Base-by-base conservation (phyloP, 2,888 invertebrate species). In the Tillus elongatus region DNA sequence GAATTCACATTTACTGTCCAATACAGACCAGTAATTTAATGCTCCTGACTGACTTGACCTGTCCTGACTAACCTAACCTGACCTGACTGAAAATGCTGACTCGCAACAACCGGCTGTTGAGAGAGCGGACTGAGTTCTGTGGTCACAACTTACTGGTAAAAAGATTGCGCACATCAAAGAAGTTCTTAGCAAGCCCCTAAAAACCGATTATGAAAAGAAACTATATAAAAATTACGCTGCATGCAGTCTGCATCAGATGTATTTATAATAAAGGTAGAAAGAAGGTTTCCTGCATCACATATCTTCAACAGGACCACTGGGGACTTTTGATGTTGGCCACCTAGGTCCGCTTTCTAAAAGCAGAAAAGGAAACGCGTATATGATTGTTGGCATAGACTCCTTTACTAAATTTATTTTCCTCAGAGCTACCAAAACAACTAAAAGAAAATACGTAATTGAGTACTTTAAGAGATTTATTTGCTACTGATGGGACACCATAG, bases 171-270 rank as follows among this genome's bases (percentile, higher is more conserved):
- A n/a, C n/a, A n/a, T 24, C n/a, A 24, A n/a, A 24, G 24, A 24
- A 6, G n/a, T 24, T 24, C 24, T 24, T 24, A 8, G 8, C 6
- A 24, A 24, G n/a, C 24, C 24, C 24, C 24, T n/a, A 6, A n/a
- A 24, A 24, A 24, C 24, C 24, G 24, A 24, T n/a, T 24, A 24
- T n/a, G 24, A 24, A 24, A 24, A 24, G 24, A 24, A 24, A 24
- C 6, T 24, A 8, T 24, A 24, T 24, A 24, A 24, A 24, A n/a
- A 24, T 24, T 24, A 24, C n/a, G 24, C 24, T 6, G 8, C n/a
- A 6, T 13, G 42, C 8, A 3, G 53, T 49, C 36, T 57, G 53
- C 38, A 19, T 57, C 14, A 52, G 49, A 34, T 58, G 56, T 41
- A 44, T 57, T 3, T 40, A 39, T 11, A 50, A 37, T 24, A 43